These are phyloP conservation scores for Onchidella celtica DNA, from an alignment of 2,888 invertebrate genomes.

Conservation along the genomic window DNA sequence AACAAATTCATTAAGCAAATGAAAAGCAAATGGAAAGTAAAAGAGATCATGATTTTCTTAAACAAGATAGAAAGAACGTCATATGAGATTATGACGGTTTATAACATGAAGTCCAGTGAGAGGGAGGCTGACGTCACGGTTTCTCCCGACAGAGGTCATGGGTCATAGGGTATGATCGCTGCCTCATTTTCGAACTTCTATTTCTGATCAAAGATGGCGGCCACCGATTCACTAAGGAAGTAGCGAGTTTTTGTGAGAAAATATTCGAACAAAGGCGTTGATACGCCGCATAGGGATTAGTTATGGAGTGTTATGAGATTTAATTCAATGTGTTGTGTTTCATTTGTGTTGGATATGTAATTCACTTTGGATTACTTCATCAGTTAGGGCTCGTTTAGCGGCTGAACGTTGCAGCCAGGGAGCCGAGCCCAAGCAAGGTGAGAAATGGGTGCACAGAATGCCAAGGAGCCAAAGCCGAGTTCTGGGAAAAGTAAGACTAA, in stretches of 20 bases:
- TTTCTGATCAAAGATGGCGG: conserved; percentile 55
- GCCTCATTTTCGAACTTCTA: conserved; percentile 52
- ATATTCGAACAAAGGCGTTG: conserved; percentile 42
- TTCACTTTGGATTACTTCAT: conserved; percentile 32
- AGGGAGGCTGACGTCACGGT: conserved; percentile 15
- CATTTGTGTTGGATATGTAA: conserved; percentile 44
- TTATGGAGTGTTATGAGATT: background rate
- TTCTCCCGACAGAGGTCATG: conserved; percentile 44
- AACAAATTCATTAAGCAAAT: too few species aligned
- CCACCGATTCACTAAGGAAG: conserved; percentile 56
- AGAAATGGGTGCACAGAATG: conserved; percentile 59
- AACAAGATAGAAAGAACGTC: background rate
- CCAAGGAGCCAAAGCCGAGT: conserved; percentile 58
- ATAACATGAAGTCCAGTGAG: too few species aligned
- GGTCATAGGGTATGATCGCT: conserved; percentile 48
- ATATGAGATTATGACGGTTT: too few species aligned
- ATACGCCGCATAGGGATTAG: conserved; percentile 3
- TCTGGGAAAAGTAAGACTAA: conserved; percentile 57
- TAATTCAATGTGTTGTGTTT: conserved; percentile 2
- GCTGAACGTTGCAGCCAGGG: conserved; percentile 51
- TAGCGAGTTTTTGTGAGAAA: conserved; percentile 37
- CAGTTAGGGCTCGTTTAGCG: conserved; percentile 40
- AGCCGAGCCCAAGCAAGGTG: conserved; percentile 22
- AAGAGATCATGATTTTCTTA: background rate
- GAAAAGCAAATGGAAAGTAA: too few species aligned